phyloP scores from a whole-genome alignment of 2,113 vertebrate genomes.

The Cranoglanis bouderius region DNA sequence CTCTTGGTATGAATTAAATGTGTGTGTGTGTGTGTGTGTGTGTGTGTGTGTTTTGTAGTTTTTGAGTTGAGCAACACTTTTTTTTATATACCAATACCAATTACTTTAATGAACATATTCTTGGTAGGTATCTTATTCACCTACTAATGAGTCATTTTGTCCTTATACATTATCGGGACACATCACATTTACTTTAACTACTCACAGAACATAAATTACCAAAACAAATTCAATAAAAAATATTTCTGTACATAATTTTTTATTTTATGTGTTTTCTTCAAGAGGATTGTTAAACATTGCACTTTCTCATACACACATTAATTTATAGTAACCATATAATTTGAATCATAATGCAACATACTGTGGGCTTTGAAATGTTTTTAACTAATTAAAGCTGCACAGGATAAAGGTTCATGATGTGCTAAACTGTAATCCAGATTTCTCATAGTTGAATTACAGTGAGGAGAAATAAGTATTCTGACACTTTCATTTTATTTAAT shows the following conservation, averaged over 20 bases:
- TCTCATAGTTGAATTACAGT: not conserved
- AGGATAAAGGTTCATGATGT: not conserved
- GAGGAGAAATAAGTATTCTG: not conserved
- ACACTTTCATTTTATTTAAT: not conserved
- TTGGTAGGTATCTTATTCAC: not conserved
- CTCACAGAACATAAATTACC: not conserved
- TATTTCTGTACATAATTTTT: too few species aligned
- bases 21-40: not conserved
- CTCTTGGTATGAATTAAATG: not conserved
- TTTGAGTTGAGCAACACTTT: not conserved
- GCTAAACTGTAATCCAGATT: not conserved
- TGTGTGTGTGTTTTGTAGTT: not conserved
- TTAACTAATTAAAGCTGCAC: not conserved
- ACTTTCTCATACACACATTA: not conserved
- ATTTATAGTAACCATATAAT: not conserved
- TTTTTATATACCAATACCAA: not conserved
- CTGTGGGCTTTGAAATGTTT: not conserved
- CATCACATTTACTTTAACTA: conserved; percentile 8
- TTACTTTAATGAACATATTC: not conserved
- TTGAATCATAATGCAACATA: not conserved
- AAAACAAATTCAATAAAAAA: not conserved
- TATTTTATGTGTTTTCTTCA: not conserved
- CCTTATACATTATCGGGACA: not conserved
- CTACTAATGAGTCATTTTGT: not conserved
- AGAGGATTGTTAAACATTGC: not conserved